These are phyloP conservation scores for Pseudobourletiella spinata DNA, from an alignment of 1,140 invertebrate species.

Conservation along the genomic window DNA sequence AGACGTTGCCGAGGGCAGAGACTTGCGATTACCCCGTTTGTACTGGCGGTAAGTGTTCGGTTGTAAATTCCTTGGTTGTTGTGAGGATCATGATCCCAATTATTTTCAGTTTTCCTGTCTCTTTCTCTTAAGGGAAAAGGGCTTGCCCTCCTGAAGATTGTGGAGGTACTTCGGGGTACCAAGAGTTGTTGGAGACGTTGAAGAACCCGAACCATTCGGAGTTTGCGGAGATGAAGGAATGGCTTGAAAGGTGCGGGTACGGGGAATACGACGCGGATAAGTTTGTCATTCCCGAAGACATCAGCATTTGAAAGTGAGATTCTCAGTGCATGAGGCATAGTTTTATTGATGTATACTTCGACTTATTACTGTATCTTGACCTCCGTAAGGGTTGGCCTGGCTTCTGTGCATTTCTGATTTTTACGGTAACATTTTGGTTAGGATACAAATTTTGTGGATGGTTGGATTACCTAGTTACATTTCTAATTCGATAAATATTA, in stretches of 20 bases:
- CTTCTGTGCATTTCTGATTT: no score
- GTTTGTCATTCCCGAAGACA: no score
- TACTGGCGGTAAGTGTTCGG: not conserved
- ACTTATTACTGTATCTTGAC: no score
- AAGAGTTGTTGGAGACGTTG: not conserved
- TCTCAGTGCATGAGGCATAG: no score
- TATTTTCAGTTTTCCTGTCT: not conserved
- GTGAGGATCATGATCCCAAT: not conserved
- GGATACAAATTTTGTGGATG: no score
- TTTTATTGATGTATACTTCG: no score
- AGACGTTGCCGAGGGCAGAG: not conserved
- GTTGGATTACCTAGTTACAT: no score
- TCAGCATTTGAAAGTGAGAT: no score
- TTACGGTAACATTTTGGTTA: no score
- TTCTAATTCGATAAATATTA: no score
- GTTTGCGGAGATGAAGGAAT: not conserved
- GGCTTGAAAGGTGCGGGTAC: not conserved
- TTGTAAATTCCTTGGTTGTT: not conserved
- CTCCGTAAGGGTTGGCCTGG: no score
- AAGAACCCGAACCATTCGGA: not conserved
- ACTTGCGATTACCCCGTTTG: not conserved
- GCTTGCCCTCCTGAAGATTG: constrained; percentile 10
- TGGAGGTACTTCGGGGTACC: constrained; percentile 2
- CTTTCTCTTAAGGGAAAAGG: not conserved
- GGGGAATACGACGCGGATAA: not conserved